These are phyloP conservation scores for Phrynocephalus versicolor DNA, from an alignment of 2,113 vertebrate genomes.

Conservation along the genomic window DNA sequence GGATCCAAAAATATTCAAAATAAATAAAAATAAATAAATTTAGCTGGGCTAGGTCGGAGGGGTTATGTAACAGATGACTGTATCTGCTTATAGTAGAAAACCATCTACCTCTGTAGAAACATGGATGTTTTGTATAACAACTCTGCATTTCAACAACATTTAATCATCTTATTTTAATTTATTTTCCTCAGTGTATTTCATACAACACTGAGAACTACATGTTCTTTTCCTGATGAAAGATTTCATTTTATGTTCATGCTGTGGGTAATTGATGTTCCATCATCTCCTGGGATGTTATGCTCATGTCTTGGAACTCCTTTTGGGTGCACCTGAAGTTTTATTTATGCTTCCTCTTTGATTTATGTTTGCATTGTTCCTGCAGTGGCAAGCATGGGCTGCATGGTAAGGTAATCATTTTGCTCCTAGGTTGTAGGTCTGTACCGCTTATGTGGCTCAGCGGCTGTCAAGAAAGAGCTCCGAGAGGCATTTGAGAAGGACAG, in stretches of 20 bases:
- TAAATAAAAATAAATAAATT: no score
- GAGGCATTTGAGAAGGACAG: conserved; percentile 96
- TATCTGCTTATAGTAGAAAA: not conserved
- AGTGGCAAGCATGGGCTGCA: not conserved
- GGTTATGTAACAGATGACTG: not conserved
- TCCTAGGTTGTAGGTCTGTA: conserved; percentile 96
- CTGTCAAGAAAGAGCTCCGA: conserved; percentile 96
- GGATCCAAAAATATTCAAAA: not conserved
- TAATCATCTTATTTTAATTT: accelerated
- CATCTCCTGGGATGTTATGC: not conserved
- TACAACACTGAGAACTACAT: accelerated
- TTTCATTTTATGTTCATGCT: accelerated
- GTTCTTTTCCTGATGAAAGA: accelerated
- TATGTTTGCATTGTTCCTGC: not conserved
- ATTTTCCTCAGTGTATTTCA: not conserved
- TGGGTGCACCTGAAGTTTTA: not conserved
- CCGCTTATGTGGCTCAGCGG: conserved; percentile 93
- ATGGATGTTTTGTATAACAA: not conserved
- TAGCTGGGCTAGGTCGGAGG: accelerated
- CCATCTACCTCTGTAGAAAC: not conserved
- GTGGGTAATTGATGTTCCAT: not conserved
- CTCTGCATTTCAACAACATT: accelerated
- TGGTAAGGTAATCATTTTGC: conserved; percentile 34
- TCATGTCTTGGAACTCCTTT: not conserved
- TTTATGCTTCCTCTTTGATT: not conserved